phyloP scores from a whole-genome alignment of 92 coral and sea anemone genomes.

The Epizoanthus rinbou region DNA sequence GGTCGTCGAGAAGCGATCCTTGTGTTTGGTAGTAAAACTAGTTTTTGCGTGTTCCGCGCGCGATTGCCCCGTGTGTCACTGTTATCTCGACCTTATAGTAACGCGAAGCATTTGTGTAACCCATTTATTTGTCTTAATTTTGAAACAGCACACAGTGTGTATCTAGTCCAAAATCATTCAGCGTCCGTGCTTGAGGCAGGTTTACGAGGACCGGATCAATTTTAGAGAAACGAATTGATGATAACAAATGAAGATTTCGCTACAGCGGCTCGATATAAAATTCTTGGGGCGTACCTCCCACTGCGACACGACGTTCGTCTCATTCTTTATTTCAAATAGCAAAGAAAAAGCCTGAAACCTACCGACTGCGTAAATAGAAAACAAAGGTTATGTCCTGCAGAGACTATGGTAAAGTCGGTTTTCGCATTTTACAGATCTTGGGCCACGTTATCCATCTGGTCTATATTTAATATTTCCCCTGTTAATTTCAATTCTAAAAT shows the following conservation, averaged over 20 bases:
- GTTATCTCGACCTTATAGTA: not conserved
- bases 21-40: not conserved
- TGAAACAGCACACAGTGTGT: conserved; percentile 17
- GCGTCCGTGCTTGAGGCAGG: conserved; percentile 25
- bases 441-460: not conserved
- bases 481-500: conserved; percentile 35
- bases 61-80: conserved; percentile 2
- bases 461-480: conserved; percentile 22
- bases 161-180: conserved; percentile 21
- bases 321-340: conserved; percentile 38
- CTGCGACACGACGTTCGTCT: conserved; percentile 15
- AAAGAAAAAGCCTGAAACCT: conserved; percentile 34
- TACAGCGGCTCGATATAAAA: not conserved
- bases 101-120: conserved; percentile 17
- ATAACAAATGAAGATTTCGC: not conserved
- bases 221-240: conserved; percentile 10
- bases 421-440: not conserved
- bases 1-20: not conserved
- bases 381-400: conserved; percentile 35
- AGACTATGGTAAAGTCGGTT: conserved; percentile 38
- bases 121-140: conserved; percentile 36
- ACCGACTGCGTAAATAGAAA: conserved; percentile 45
- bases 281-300: conserved; percentile 20
- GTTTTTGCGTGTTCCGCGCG: not conserved
- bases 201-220: not conserved